Evolutionary conservation across 2,797 vertebrate genomes (phyloP).

Genomic region (Gouania willdenowi): DNA sequence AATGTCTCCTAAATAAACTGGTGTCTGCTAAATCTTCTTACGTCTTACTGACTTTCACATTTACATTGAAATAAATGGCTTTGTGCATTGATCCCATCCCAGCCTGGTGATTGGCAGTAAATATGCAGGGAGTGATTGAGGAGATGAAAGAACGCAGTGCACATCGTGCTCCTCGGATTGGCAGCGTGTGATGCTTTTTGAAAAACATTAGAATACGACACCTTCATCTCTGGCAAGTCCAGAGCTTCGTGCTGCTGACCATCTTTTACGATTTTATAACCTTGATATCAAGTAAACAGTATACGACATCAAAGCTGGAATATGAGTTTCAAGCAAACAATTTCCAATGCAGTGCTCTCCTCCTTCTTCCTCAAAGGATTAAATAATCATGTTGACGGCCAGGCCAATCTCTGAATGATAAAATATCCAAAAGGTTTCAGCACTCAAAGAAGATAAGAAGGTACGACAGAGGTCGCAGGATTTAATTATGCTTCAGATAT

Average conservation of each 20-base stretch:
- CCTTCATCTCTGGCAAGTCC: constrained; percentile 56
- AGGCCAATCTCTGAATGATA: constrained; percentile 27
- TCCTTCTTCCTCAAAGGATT: constrained; percentile 30
- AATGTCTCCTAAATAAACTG: neutral
- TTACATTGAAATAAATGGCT: constrained; percentile 9
- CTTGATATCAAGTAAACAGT: constrained; percentile 64
- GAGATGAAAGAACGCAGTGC: constrained; percentile 41
- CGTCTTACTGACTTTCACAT: constrained; percentile 27
- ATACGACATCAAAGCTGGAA: constrained; percentile 10
- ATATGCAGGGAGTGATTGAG: constrained; percentile 13
- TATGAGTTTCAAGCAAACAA: constrained; percentile 43
- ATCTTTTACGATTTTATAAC: constrained; percentile 61
- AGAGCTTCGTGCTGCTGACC: constrained; percentile 52
- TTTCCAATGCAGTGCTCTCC: constrained; percentile 47
- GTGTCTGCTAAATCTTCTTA: constrained; percentile 9
- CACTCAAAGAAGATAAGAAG: constrained; percentile 13
- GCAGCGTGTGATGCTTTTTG: constrained; percentile 40
- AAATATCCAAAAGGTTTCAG: constrained; percentile 14
- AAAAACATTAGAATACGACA: constrained; percentile 35
- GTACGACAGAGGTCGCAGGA: constrained; percentile 20
- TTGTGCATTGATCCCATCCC: constrained; percentile 10
- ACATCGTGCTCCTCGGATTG: constrained; percentile 16
- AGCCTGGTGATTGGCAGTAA: constrained; percentile 34
- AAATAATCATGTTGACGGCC: constrained; percentile 35
- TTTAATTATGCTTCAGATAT: too few relatives aligned